Conservation (phyloP, 2,888 invertebrate genomes). For the Capitulum mitella region DNA sequence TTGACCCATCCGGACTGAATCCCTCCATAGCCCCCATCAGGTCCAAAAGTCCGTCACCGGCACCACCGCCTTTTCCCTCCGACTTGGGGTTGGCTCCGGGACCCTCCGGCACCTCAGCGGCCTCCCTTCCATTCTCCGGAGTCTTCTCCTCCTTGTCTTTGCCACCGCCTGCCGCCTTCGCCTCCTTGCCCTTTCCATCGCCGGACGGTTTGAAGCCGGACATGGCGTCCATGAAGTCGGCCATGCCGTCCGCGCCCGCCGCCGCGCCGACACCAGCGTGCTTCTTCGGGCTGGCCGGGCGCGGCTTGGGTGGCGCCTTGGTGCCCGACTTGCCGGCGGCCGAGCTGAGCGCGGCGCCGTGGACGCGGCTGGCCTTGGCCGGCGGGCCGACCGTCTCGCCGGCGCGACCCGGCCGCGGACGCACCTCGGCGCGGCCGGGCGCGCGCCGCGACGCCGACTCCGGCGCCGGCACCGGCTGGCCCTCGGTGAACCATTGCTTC, state of each 20-base stretch:
- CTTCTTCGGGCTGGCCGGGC: neutral
- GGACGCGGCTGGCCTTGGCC: neutral
- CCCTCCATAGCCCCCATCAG: neutral
- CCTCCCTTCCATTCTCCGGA: neutral
- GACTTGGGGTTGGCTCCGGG: neutral
- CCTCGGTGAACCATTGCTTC: conserved; percentile 8
- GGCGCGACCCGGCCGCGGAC: neutral
- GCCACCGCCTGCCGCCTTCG: neutral
- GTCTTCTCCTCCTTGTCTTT: neutral
- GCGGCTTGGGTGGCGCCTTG: neutral
- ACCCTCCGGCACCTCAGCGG: neutral
- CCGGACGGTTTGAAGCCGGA: neutral
- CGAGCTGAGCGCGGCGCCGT: neutral
- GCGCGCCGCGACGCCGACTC: neutral
- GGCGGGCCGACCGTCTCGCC: neutral
- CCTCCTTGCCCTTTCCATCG: neutral
- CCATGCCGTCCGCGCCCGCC: neutral
- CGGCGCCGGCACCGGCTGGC: neutral
- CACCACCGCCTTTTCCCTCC: neutral
- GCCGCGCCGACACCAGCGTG: too few relatives aligned
- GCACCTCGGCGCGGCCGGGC: neutral
- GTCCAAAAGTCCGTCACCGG: neutral
- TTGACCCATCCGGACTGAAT: neutral
- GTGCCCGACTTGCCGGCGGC: neutral
- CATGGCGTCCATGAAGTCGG: neutral